Percentiles rank a stretch among this genome's conserved stretches.
Conservation (phyloP, 2,888 invertebrate genomes). For the Ophonus ardosiacus region DNA sequence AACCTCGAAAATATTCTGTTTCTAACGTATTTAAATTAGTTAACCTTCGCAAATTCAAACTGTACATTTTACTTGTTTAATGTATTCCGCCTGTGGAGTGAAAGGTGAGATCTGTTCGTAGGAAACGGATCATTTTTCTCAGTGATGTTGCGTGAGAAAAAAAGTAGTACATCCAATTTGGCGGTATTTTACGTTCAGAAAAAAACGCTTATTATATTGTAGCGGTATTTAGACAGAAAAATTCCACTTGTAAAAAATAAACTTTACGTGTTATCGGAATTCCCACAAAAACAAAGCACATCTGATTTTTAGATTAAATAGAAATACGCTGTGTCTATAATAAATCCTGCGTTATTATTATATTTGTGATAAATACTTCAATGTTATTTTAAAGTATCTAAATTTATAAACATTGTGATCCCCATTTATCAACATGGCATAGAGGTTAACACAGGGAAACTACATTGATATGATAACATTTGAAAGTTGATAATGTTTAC, state of each 20-base stretch:
- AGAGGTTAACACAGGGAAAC: not conserved
- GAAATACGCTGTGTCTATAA: not conserved
- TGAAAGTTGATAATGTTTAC: not conserved
- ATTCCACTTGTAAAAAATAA: not conserved
- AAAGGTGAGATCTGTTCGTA: constrained; percentile 26
- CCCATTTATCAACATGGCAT: not conserved
- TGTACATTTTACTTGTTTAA: constrained; percentile 20
- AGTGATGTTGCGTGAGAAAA: not conserved
- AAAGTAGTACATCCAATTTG: constrained; percentile 3
- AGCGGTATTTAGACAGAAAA: constrained; percentile 20
- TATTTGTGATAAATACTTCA: not conserved
- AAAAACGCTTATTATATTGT: constrained; percentile 21
- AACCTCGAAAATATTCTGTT: constrained; percentile 18
- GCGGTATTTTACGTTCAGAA: constrained; percentile 11
- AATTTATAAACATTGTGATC: constrained; percentile 4
- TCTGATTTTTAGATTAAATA: constrained; percentile 30
- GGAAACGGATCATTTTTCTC: constrained; percentile 22
- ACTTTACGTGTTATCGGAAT: constrained; percentile 32
- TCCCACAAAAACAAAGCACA: constrained; percentile 27
- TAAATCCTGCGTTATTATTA: constrained; percentile 5
- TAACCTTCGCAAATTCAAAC: constrained; percentile 33
- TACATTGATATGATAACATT: constrained; percentile 6
- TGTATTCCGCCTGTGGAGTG: constrained; percentile 26
- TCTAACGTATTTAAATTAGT: constrained; percentile 6
- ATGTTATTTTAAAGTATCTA: not conserved